phyloP scores from a whole-genome alignment of 2,113 vertebrate species.

The Corythoichthys haematopterus region DNA sequence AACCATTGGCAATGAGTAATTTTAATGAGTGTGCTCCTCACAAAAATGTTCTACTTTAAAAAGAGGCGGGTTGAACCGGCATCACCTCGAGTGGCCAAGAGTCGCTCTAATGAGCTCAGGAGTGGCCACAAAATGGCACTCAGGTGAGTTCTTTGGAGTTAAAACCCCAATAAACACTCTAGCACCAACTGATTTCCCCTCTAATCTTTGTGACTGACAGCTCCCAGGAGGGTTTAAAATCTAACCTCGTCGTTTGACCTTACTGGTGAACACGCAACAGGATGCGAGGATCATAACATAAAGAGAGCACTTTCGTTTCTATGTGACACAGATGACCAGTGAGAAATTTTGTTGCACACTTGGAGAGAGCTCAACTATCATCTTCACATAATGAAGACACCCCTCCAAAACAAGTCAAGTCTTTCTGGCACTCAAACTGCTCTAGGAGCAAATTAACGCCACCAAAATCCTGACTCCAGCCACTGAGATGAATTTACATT shows the following conservation, averaged over 20 bases:
- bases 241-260: not conserved
- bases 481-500: constrained; percentile 17
- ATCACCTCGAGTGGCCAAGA: constrained; percentile 52
- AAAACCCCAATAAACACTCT: not conserved
- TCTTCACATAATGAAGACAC: constrained; percentile 6
- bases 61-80: constrained; percentile 35
- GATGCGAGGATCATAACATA: not conserved
- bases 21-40: constrained; percentile 70
- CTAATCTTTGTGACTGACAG: constrained; percentile 11
- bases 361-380: not conserved
- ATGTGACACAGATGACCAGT: not conserved
- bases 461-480: constrained; percentile 2
- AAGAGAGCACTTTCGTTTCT: not conserved
- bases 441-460: not conserved
- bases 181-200: not conserved
- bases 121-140: not conserved
- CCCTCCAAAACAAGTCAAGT: not conserved
- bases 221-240: not conserved
- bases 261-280: not conserved
- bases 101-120: constrained; percentile 49
- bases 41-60: constrained; percentile 47
- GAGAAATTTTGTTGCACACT: not conserved
- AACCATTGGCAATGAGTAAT: constrained; percentile 9
- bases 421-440: constrained; percentile 7
- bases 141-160: not conserved